Percentiles rank a stretch among this genome's conserved stretches.
Conservation (phyloP, 1,140 invertebrate species). For the Musca domestica region DNA sequence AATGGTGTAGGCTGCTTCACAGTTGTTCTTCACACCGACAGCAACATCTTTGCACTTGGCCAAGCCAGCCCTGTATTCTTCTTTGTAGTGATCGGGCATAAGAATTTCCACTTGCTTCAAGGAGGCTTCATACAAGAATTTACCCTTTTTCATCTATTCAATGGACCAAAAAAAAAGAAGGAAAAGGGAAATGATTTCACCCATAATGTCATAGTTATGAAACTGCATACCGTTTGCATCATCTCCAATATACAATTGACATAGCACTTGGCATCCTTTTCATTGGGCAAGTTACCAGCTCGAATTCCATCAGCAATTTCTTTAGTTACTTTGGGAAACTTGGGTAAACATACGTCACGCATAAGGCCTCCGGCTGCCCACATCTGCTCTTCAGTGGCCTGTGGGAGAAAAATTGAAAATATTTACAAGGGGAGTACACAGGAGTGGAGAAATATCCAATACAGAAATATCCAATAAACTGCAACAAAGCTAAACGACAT, state of each 20-base stretch:
- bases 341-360: constrained; percentile 44
- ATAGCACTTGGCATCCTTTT: constrained; percentile 47
- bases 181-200: too few species aligned
- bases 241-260: constrained; percentile 49
- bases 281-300: constrained; percentile 39
- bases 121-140: constrained; percentile 41
- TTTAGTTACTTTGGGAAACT: constrained; percentile 39
- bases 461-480: too few species aligned
- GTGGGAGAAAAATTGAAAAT: too few species aligned
- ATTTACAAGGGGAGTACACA: too few species aligned
- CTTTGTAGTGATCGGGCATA: constrained; percentile 44
- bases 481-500: too few species aligned
- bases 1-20: constrained; percentile 40
- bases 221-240: constrained; percentile 43
- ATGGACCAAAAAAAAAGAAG: neutral
- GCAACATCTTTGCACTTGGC: constrained; percentile 40
- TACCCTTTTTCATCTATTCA: constrained; percentile 48
- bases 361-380: constrained; percentile 41
- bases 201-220: neutral
- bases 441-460: too few species aligned
- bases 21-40: constrained; percentile 45
- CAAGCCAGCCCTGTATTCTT: constrained; percentile 36
- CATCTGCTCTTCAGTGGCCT: constrained; percentile 59
- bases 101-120: constrained; percentile 47
- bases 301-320: constrained; percentile 39